Evolutionary conservation across 1,140 invertebrate genomes (phyloP).

Genomic region (Drosophila equinoxialis): DNA sequence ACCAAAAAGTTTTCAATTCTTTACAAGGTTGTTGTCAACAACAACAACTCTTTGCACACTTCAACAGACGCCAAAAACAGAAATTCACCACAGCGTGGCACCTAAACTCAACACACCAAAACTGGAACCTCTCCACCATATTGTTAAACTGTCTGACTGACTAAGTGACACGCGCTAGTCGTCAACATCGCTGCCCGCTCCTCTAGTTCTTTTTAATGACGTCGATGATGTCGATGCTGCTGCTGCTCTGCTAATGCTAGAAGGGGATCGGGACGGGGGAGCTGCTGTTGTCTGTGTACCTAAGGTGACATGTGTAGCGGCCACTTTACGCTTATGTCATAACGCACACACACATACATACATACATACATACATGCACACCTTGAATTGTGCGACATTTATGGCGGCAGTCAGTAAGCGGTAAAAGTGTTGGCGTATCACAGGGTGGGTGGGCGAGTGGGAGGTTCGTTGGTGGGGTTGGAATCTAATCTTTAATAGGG

Average conservation of each 20-base stretch:
- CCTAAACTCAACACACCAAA: not conserved
- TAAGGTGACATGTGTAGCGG: conserved; percentile 28
- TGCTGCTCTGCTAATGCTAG: not conserved
- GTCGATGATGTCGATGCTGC: conserved; percentile 7
- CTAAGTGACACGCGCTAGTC: conserved; percentile 4
- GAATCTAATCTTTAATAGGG: conserved; percentile 10
- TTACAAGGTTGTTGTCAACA: not conserved
- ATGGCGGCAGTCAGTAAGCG: conserved; percentile 14
- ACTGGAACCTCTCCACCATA: not conserved
- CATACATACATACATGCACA: conserved; percentile 33
- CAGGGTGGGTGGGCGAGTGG: not conserved
- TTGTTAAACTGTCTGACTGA: not conserved
- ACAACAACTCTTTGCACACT: conserved; percentile 21
- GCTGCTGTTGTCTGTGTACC: not conserved
- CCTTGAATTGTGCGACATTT: conserved; percentile 41
- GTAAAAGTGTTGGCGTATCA: not conserved
- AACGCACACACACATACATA: conserved; percentile 9
- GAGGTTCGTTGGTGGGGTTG: not conserved
- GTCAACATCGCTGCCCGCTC: no score
- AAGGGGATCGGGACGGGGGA: not conserved
- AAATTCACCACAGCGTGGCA: conserved; percentile 34
- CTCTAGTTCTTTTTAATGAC: conserved; percentile 6
- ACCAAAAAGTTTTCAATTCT: conserved; percentile 13
- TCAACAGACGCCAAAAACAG: conserved; percentile 12
- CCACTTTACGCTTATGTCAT: conserved; percentile 42